phyloP scores from a whole-genome alignment of 1,140 invertebrate species.

The Pentalonia nigronervosa region DNA sequence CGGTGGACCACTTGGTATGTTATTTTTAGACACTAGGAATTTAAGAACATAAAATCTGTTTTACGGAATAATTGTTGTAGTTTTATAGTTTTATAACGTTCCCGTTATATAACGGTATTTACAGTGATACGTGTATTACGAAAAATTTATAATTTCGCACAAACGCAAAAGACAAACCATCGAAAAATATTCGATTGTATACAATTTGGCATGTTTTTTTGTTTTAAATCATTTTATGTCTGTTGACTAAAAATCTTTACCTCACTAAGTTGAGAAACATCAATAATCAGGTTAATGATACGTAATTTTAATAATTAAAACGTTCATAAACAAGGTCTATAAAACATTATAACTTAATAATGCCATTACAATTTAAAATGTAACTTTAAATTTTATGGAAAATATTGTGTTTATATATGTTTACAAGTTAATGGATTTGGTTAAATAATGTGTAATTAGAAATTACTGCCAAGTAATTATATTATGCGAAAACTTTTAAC shows the following conservation, averaged over 20 bases:
- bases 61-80: background rate
- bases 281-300: background rate
- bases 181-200: background rate
- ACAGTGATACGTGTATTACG: no score
- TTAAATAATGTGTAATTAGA: conserved; percentile 9
- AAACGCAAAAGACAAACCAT: background rate
- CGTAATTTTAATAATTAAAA: background rate
- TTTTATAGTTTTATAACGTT: no score
- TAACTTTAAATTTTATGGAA: background rate
- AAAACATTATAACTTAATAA: background rate
- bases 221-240: no score
- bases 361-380: background rate
- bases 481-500: background rate
- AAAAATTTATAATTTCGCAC: background rate
- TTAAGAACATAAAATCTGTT: background rate
- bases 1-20: background rate
- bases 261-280: background rate
- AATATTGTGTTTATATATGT: background rate
- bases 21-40: background rate
- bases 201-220: no score
- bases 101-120: no score
- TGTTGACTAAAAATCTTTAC: background rate
- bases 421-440: background rate
- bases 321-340: background rate
- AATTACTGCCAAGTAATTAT: background rate